Evolutionary conservation across 2,113 vertebrate genomes (phyloP).

Genomic region (Fulmarus glacialis): DNA sequence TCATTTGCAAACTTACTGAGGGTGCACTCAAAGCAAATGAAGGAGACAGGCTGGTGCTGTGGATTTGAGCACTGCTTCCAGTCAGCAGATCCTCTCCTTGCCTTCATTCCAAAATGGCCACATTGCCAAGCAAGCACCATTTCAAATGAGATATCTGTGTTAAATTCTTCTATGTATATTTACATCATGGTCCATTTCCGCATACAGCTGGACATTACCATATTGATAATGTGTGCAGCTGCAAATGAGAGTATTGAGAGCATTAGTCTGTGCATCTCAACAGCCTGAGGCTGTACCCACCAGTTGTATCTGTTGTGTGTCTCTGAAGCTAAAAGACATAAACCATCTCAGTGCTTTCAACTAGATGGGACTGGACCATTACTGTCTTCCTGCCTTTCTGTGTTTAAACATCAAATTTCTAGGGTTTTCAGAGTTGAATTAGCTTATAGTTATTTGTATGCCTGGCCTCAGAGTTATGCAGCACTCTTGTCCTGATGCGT

Average conservation of each 20-base stretch:
- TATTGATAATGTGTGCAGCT: background rate
- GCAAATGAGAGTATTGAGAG: background rate
- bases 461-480: background rate
- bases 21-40: background rate
- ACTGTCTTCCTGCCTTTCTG: background rate
- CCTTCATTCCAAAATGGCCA: background rate
- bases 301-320: background rate
- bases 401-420: background rate
- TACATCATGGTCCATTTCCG: background rate
- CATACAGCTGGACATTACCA: background rate
- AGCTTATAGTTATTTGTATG: background rate
- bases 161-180: background rate
- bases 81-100: background rate
- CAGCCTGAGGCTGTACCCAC: background rate
- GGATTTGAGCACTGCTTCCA: background rate
- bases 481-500: background rate
- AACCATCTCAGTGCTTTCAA: background rate
- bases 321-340: background rate
- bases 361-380: too few species aligned
- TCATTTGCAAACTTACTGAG: too few species aligned
- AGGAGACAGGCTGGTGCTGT: background rate
- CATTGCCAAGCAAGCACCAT: background rate
- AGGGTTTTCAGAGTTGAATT: background rate
- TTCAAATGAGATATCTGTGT: background rate
- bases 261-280: background rate